Evolutionary conservation across 2,113 vertebrate species (phyloP).

Genomic region (Butorides virescens): DNA sequence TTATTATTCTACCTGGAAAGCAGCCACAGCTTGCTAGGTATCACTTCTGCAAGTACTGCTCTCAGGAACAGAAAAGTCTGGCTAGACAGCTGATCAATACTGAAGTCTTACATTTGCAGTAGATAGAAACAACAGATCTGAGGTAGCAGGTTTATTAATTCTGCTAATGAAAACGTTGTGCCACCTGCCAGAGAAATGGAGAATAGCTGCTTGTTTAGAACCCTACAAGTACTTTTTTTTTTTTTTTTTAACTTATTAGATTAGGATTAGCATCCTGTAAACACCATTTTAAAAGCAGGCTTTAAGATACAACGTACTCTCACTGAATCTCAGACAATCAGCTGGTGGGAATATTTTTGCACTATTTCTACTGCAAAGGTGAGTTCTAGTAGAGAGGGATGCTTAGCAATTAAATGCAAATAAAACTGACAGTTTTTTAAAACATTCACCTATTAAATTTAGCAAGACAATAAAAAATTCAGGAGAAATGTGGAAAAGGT

Average conservation of each 20-base stretch:
- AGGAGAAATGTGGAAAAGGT: neutral
- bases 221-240: rapidly evolving
- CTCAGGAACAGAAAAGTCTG: neutral
- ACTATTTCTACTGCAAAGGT: neutral
- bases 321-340: neutral
- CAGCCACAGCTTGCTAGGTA: neutral
- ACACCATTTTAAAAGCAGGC: neutral
- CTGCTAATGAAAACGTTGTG: neutral
- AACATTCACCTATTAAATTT: neutral
- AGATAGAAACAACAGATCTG: neutral
- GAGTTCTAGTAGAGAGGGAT: neutral
- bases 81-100: rapidly evolving
- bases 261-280: neutral
- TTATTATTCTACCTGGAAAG: slow-evolving; percentile 1
- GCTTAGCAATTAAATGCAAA: neutral
- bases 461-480: rapidly evolving
- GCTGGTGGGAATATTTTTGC: neutral
- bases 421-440: neutral
- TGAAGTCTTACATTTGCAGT: neutral
- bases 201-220: neutral
- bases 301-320: neutral
- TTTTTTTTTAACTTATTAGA: neutral
- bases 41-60: neutral
- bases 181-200: neutral
- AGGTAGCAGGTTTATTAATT: neutral